Evolutionary conservation across 2,888 invertebrate genomes (phyloP).

Genomic region (Cataglyphis albicans): DNA sequence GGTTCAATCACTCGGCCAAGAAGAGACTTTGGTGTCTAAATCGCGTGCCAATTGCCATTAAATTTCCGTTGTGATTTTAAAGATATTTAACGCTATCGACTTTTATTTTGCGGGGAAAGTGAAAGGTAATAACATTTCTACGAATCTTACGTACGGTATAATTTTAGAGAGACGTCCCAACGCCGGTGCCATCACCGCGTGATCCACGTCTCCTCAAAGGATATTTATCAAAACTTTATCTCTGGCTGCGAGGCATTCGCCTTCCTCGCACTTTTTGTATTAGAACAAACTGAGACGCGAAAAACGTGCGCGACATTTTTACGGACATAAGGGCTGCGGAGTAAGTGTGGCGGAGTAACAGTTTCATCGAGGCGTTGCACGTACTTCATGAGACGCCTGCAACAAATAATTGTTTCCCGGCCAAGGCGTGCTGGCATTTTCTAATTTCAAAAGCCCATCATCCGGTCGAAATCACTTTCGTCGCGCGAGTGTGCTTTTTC

Average conservation of each 20-base stretch:
- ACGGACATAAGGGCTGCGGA: conserved; percentile 21
- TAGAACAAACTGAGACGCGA: conserved; percentile 47
- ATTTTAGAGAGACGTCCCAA: neutral
- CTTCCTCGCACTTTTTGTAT: conserved; percentile 15
- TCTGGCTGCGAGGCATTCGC: conserved; percentile 15
- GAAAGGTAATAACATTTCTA: neutral
- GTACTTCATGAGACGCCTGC: conserved; percentile 73
- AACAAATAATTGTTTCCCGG: conserved; percentile 75
- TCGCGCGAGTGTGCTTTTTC: conserved; percentile 34
- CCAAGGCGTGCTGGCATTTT: conserved; percentile 74
- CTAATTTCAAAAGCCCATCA: conserved; percentile 73
- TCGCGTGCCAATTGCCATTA: conserved; percentile 27
- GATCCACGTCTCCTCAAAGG: conserved; percentile 17
- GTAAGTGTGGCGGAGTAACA: conserved; percentile 13
- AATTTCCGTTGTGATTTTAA: conserved; percentile 20
- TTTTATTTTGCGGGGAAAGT: neutral
- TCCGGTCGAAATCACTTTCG: conserved; percentile 61
- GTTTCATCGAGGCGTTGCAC: conserved; percentile 68
- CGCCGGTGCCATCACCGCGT: neutral
- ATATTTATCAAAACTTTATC: conserved; percentile 51
- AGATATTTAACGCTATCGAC: conserved; percentile 27
- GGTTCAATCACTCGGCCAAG: conserved; percentile 18
- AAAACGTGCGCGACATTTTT: conserved; percentile 58
- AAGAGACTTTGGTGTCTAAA: neutral
- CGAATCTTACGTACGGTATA: neutral